phyloP scores from a whole-genome alignment of 2,888 invertebrate species.

The Polymixis flavicincta region DNA sequence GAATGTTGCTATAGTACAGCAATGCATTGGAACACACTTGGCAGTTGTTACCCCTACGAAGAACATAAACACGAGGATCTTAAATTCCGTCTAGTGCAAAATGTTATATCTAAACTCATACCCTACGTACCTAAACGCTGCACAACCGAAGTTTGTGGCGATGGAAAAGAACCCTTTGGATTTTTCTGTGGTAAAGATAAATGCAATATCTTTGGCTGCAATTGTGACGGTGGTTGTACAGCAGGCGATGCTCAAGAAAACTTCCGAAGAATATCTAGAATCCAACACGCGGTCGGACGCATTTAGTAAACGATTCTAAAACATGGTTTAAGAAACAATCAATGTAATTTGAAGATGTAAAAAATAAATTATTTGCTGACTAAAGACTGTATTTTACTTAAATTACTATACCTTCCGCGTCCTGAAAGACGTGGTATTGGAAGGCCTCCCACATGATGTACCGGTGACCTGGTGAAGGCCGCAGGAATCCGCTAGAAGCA shows the following conservation, averaged over 20 bases:
- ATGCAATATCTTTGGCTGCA: conserved; percentile 17
- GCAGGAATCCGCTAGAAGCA: too few relatives aligned
- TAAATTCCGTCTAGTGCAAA: too few relatives aligned
- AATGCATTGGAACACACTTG: background rate
- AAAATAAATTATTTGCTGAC: background rate
- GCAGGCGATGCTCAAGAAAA: background rate
- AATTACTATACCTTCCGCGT: too few relatives aligned
- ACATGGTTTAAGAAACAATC: background rate
- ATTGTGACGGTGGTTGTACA: background rate
- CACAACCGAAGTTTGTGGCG: background rate
- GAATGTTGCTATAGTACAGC: background rate
- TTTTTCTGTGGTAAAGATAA: background rate
- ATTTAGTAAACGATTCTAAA: background rate
- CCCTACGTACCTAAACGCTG: background rate
- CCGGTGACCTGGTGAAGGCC: too few relatives aligned
- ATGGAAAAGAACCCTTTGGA: background rate
- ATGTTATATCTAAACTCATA: too few relatives aligned
- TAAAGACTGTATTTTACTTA: background rate
- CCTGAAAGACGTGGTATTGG: too few relatives aligned
- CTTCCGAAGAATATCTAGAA: background rate
- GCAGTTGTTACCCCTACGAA: background rate
- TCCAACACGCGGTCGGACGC: too few relatives aligned
- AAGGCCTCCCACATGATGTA: too few relatives aligned
- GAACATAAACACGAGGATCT: background rate
- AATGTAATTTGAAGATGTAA: background rate